A percentile compares a stretch with the other conserved stretches of the same genome.
These are phyloP conservation scores for Brachirus orientalis DNA, from an alignment of 2,113 vertebrate genomes.

Conservation along the genomic window DNA sequence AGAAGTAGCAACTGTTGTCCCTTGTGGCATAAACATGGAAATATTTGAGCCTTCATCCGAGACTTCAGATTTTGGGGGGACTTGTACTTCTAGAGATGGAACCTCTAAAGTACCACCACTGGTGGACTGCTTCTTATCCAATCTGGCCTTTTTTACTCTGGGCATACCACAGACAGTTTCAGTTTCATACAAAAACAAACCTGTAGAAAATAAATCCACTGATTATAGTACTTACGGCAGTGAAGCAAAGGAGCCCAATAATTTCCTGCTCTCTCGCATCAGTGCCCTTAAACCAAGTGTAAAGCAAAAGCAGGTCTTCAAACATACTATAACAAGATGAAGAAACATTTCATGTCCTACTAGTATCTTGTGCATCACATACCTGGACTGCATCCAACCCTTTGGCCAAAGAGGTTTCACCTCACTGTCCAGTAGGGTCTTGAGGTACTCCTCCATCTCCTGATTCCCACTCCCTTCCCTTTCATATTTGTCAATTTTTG, in stretches of 20 bases:
- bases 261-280: conserved; percentile 87
- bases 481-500: conserved; percentile 86
- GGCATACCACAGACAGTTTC: not conserved
- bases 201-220: not conserved
- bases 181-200: not conserved
- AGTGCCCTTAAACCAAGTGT: conserved; percentile 78
- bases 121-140: conserved; percentile 47
- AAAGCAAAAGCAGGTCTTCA: not conserved
- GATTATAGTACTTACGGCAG: conserved; percentile 82
- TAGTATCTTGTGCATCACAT: not conserved
- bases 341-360: not conserved
- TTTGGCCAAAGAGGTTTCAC: conserved; percentile 95
- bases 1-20: conserved; percentile 53
- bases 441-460: conserved; percentile 89
- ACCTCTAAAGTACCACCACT: conserved; percentile 13
- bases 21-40: conserved; percentile 68
- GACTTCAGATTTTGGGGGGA: conserved; percentile 70
- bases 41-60: conserved; percentile 75
- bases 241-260: conserved; percentile 80
- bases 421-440: conserved; percentile 88
- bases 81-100: conserved; percentile 9
- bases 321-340: not conserved
- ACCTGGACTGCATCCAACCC: conserved; percentile 98
- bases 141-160: conserved; percentile 56
- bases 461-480: conserved; percentile 81